Conservation (phyloP, 2,113 vertebrate genomes). For the Meles meles region DNA sequence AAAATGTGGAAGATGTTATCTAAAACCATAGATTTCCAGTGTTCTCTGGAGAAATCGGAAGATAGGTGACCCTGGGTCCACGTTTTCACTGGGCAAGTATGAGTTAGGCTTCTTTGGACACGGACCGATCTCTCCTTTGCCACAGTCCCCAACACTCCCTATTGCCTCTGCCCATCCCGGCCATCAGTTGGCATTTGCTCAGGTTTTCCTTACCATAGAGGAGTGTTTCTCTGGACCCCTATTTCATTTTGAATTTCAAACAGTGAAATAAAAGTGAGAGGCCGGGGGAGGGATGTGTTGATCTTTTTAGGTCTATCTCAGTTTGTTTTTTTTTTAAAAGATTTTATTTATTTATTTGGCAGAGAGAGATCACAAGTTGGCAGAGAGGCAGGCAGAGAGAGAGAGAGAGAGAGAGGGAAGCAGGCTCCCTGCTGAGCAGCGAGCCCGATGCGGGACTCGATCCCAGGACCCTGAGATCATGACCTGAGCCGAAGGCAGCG, state of each 20-base stretch:
- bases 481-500: too few relatives aligned
- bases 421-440: too few relatives aligned
- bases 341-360: too few relatives aligned
- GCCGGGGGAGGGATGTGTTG: neutral
- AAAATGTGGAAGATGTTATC: neutral
- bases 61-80: too few relatives aligned
- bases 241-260: neutral
- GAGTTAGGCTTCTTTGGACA: neutral
- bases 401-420: too few relatives aligned
- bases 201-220: neutral
- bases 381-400: too few relatives aligned
- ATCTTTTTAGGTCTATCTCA: neutral
- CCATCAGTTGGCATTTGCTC: neutral
- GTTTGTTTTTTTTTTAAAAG: too few relatives aligned
- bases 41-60: neutral
- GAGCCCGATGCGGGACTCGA: too few relatives aligned
- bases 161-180: neutral
- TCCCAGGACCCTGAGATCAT: too few relatives aligned
- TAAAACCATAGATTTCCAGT: neutral
- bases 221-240: neutral
- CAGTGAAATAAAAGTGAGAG: neutral
- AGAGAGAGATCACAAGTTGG: too few relatives aligned
- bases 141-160: neutral
- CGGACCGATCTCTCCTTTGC: neutral
- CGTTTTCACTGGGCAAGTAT: accelerated